phyloP scores from a whole-genome alignment of 1,140 invertebrate genomes.

The Bombus difficillimus region DNA sequence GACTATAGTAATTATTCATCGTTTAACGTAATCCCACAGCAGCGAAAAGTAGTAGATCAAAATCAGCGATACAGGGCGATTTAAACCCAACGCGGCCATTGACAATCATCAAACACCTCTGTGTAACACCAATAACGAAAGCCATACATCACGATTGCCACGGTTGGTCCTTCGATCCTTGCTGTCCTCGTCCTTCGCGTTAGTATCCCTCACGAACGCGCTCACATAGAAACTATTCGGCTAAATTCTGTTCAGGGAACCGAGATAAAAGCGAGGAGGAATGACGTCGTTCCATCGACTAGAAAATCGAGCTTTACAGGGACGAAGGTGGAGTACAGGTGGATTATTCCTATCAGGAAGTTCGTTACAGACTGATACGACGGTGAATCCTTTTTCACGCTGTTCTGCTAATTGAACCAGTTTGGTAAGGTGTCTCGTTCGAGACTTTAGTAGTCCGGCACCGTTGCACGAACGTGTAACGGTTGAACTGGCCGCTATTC shows the following conservation, averaged over 20 bases:
- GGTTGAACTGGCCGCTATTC: constrained; percentile 68
- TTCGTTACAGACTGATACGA: constrained; percentile 43
- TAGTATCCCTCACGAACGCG: neutral
- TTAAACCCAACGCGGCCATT: neutral
- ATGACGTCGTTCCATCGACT: neutral
- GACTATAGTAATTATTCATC: neutral
- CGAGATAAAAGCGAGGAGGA: neutral
- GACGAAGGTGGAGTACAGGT: neutral
- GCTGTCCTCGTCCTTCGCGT: neutral
- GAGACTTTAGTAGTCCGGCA: constrained; percentile 53
- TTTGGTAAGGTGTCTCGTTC: constrained; percentile 62
- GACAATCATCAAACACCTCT: neutral
- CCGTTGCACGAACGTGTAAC: constrained; percentile 65
- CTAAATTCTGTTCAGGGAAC: constrained; percentile 1
- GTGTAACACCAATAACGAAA: neutral
- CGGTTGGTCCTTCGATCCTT: neutral
- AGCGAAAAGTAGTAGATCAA: neutral
- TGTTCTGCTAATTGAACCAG: constrained; percentile 67
- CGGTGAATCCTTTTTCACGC: constrained; percentile 49
- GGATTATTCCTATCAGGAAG: constrained; percentile 38
- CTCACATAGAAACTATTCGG: neutral
- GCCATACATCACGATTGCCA: neutral
- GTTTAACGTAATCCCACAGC: neutral
- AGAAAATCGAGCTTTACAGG: constrained; percentile 3
- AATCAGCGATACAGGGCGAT: neutral